These are phyloP conservation scores for Ormyrus thymus DNA, from an alignment of 2,888 invertebrate genomes.

Conservation along the genomic window DNA sequence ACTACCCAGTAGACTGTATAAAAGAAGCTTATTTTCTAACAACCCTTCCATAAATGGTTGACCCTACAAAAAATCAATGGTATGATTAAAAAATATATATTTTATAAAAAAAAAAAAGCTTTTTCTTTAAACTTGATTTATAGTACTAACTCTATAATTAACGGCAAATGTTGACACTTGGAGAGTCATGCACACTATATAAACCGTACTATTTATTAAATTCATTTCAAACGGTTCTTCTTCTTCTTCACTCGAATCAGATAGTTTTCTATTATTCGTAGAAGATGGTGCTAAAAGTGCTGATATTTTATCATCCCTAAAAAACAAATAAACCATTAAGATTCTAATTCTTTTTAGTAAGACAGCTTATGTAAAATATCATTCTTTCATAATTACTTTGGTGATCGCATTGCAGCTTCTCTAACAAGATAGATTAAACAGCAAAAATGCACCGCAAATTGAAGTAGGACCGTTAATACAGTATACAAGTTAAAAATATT, in stretches of 20 bases:
- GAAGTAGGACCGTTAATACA: conserved; percentile 93
- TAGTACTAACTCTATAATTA: conserved; percentile 90
- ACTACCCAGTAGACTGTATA: conserved; percentile 92
- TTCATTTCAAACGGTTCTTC: conserved; percentile 93
- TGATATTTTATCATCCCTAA: conserved; percentile 77
- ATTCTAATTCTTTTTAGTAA: neutral
- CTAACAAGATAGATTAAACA: conserved; percentile 93
- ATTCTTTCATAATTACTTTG: conserved; percentile 76
- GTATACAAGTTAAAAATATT: conserved; percentile 99
- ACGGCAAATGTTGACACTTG: conserved; percentile 99
- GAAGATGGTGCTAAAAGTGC: conserved; percentile 57
- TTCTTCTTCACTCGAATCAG: conserved; percentile 76
- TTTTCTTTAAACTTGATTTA: neutral
- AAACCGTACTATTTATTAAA: conserved; percentile 97
- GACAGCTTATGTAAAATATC: neutral
- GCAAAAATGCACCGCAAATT: conserved; percentile 96
- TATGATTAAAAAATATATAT: conserved; percentile 31
- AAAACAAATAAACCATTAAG: conserved; percentile 29
- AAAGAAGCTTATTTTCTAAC: conserved; percentile 90
- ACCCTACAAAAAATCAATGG: conserved; percentile 80
- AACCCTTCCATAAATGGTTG: conserved; percentile 99
- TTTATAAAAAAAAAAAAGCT: conserved; percentile 29
- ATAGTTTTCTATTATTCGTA: conserved; percentile 52
- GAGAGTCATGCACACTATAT: conserved; percentile 97
- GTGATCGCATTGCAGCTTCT: conserved; percentile 84